These are phyloP conservation scores for Oscheius sp. DNA, from an alignment of 2,888 invertebrate genomes.

Conservation along the genomic window DNA sequence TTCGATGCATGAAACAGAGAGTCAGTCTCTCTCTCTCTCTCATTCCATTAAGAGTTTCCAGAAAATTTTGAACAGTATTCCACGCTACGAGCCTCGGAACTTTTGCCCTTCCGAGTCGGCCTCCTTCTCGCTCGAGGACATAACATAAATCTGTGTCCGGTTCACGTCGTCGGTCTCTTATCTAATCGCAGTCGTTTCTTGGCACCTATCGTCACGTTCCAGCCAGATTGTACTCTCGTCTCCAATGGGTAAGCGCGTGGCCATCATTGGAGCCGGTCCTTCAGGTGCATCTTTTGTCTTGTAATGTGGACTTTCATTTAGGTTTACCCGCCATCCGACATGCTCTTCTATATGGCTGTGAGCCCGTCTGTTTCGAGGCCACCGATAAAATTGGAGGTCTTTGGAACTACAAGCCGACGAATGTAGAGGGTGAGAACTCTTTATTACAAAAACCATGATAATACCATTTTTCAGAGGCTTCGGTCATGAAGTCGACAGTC, in stretches of 20 bases:
- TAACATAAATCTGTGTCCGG: constrained; percentile 7
- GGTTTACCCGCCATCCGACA: constrained; percentile 35
- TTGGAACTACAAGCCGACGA: constrained; percentile 69
- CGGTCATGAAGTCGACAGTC: constrained; percentile 74
- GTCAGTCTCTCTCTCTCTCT: no score
- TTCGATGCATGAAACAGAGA: no score
- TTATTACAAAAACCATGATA: background rate
- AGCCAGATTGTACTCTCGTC: background rate
- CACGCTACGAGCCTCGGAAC: no score
- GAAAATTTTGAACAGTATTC: no score
- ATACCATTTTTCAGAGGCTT: constrained; percentile 56
- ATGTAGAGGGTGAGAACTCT: constrained; percentile 22
- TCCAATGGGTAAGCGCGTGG: constrained; percentile 26
- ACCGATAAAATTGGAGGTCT: constrained; percentile 73
- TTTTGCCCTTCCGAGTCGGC: no score
- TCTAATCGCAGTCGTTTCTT: constrained; percentile 28
- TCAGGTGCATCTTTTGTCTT: background rate
- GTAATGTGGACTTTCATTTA: no score
- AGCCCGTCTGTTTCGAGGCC: constrained; percentile 74
- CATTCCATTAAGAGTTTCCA: no score
- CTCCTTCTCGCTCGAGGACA: no score
- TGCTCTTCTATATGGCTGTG: constrained; percentile 66
- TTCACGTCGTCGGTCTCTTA: constrained; percentile 15
- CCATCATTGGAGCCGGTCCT: constrained; percentile 36
- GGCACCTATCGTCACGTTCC: constrained; percentile 21